A percentile compares a stretch with the other conserved stretches of the same genome.
Evolutionary conservation across 2,797 vertebrate genomes (phyloP).

Genomic region (Lutjanus campechanus): DNA sequence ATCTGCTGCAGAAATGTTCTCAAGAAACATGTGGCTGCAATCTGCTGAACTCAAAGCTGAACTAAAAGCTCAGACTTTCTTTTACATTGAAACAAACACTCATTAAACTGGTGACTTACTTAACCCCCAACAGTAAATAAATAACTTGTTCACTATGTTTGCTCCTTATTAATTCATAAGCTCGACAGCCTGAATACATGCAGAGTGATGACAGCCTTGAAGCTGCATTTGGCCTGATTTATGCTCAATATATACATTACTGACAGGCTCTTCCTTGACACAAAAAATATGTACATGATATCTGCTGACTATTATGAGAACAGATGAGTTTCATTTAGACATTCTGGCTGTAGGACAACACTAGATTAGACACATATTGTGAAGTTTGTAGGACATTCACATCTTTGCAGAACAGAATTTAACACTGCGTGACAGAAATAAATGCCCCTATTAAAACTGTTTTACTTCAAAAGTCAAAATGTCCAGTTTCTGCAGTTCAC

Average conservation of each 20-base stretch:
- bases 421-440: too few species aligned
- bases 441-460: not conserved
- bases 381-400: not conserved
- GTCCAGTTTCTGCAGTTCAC: conserved; percentile 1
- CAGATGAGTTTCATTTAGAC: not conserved
- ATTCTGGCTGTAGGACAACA: not conserved
- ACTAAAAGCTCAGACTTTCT: not conserved
- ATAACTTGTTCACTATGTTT: not conserved
- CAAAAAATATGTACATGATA: not conserved
- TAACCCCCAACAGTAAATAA: not conserved
- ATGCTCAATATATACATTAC: not conserved
- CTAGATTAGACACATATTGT: not conserved
- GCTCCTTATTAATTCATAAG: not conserved
- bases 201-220: not conserved
- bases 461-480: not conserved
- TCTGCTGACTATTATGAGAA: not conserved
- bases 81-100: not conserved
- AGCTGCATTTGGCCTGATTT: not conserved
- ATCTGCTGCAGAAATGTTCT: conserved; percentile 7
- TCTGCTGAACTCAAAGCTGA: not conserved
- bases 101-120: not conserved
- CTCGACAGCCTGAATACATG: not conserved
- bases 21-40: conserved; percentile 1
- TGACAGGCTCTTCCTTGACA: not conserved
- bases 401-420: not conserved